Base-by-base conservation (phyloP, 2,888 invertebrate genomes). In the Norana najaformis region DNA sequence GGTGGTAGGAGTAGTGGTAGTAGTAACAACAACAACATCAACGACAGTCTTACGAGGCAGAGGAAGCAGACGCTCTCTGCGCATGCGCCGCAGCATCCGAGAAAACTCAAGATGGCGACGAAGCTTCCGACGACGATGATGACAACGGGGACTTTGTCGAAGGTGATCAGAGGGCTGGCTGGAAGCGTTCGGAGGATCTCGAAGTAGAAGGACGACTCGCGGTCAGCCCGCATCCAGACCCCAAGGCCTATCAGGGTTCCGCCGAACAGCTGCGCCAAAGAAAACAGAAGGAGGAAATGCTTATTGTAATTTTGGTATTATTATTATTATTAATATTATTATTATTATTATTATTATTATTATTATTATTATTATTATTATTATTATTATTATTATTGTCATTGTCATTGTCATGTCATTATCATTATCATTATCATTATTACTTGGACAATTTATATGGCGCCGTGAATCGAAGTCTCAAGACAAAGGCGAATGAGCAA, bases 51-150 rank as follows among this genome's bases (percentile, higher is more conserved):
- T n/a, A 91, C 91, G 89, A 91, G 38, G 89, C 90, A 91, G 18
- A 91, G 90, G 88, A 91, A 91, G 82, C 91, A 91, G 88, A 91
- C 53, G 83, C 90, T 91, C 35, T 91, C 91, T 23, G 89, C 90
- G 88, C 89, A 89, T n/a, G 91, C 91, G 30, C 91, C 91, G 47
- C 91, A 91, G 88, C 91, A 91, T 34, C 90, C 91, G 36, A 91
- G 89, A 36, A 91, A 91, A 38, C 90, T 89, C 38, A 91, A 53
- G 39, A 91, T 47, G 35, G 89, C 83, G 83, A 91, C 88, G 53
- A 89, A 88, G 53, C 88, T 82, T 20, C 90, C 91, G 39, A 90
- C 89, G 30, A 35, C 88, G 83, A 91, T 90, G 69, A 91, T 47
- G 83, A 91, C 34, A 11, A 91, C 38, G 6, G 90, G 88, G 36